Percentiles rank a stretch among this genome's conserved stretches.
Conservation (phyloP, 2,888 invertebrate species). For the Vannuccia rotundouncinata region DNA sequence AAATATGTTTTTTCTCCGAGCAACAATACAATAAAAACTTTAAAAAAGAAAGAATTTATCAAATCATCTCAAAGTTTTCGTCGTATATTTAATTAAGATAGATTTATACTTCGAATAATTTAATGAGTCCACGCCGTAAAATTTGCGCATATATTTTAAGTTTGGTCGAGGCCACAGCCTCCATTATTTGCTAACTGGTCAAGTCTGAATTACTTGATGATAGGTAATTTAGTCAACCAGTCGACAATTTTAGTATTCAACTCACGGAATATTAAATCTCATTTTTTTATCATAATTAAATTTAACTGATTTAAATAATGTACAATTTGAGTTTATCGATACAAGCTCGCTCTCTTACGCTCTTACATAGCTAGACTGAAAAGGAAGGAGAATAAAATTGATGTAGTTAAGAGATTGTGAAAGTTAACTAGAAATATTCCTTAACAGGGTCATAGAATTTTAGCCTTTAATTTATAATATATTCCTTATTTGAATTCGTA, state of each 20-base stretch:
- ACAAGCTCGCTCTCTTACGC: too few relatives aligned
- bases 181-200: not conserved
- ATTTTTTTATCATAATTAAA: too few relatives aligned
- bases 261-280: not conserved
- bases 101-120: slow-evolving; percentile 16
- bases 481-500: too few relatives aligned
- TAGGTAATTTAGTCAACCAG: not conserved
- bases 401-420: too few relatives aligned
- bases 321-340: too few relatives aligned
- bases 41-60: not conserved
- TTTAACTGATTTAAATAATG: too few relatives aligned
- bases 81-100: slow-evolving; percentile 22
- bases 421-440: too few relatives aligned
- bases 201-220: not conserved
- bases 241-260: not conserved
- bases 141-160: not conserved
- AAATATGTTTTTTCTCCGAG: not conserved
- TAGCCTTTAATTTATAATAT: too few relatives aligned
- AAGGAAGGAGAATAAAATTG: too few relatives aligned
- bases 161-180: too few relatives aligned
- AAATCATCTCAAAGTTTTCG: slow-evolving; percentile 8
- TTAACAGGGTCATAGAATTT: too few relatives aligned
- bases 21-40: not conserved
- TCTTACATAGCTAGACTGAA: too few relatives aligned
- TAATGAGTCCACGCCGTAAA: not conserved